Evolutionary conservation across 2,888 invertebrate species (phyloP).

Genomic region (Campaea margaritaria): DNA sequence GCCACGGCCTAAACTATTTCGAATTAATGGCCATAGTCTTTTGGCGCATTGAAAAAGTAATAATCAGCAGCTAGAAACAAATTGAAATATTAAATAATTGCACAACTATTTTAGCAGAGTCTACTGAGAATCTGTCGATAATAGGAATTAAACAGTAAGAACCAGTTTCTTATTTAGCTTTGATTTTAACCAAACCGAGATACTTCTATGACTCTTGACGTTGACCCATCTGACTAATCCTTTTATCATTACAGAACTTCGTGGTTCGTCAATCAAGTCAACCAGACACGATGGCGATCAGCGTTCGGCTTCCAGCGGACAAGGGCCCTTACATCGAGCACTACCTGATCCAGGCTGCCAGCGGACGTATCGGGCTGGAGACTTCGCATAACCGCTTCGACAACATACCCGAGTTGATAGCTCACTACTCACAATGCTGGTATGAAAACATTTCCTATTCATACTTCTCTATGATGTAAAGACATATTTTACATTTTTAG

Average conservation of each 20-base stretch:
- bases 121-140: too few relatives aligned
- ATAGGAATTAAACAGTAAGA: too few relatives aligned
- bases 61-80: too few relatives aligned
- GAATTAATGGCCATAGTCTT: too few relatives aligned
- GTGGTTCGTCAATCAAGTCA: constrained; percentile 98
- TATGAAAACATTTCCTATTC: constrained; percentile 63
- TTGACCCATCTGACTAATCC: background rate
- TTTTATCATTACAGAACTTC: constrained; percentile 89
- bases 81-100: too few relatives aligned
- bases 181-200: too few relatives aligned
- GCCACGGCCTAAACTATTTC: too few relatives aligned
- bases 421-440: constrained; percentile 97
- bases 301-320: constrained; percentile 94
- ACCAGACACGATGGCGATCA: constrained; percentile 97
- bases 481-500: too few relatives aligned
- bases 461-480: background rate
- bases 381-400: constrained; percentile 97
- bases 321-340: constrained; percentile 97
- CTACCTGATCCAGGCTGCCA: constrained; percentile 95
- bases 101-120: too few relatives aligned
- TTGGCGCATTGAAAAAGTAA: too few relatives aligned
- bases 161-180: too few relatives aligned
- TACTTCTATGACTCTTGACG: too few relatives aligned
- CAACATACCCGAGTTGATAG: constrained; percentile 96
- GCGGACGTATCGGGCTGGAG: constrained; percentile 93